Evolutionary conservation across 1,140 invertebrate species (phyloP), one percentile per base, ranked within the genome.

Genomic region (Dolichoris vasculosae): DNA sequence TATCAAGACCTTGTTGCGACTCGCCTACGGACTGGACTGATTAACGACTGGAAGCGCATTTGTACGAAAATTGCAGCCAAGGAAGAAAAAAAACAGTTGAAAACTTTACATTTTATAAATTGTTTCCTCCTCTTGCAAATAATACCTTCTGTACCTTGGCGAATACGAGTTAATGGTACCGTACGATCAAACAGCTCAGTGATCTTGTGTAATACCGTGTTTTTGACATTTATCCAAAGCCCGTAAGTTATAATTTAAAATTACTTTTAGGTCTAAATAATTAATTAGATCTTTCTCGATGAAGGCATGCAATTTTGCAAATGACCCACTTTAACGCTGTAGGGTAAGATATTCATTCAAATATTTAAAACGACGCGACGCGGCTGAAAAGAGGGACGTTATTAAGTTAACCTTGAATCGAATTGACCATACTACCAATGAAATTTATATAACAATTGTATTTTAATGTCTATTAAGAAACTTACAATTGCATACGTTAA

Each of bases 171-270:
- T 73, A 43, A 73, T 43, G 38, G 38, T 13, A 43, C 20, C 8
- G 69, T 73, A 43, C 43, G 38, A 9, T 40, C 69, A 23, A 43
- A 8, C 0, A n/a, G 8, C 15, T 26, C 23, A 43, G 40, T 7
- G 55, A 26, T 9, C 23, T 59, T 20, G 6, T 59, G 38, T 20
- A 73, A 43, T 8, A 43, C 13, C 26, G 38, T 73, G 23, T n/a
- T n/a, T 73, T 73, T 73, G 69, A 73, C 69, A 73, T 73, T 73
- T 73, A 73, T 43, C 69, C 69, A 43, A 43, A 38, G 1, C 23
- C n/a, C 20, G 38, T n/a, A 38, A 15, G 4, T 73, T 43, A 9
- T 73, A 73, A 73, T 73, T 73, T 73, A 43, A 40, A 43, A 73
- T 43, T 73, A 43, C 38, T 6, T 73, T 9, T 73, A 43, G 2